Evolutionary conservation across 1,140 invertebrate species (phyloP).

Genomic region (Halesus radiatus): DNA sequence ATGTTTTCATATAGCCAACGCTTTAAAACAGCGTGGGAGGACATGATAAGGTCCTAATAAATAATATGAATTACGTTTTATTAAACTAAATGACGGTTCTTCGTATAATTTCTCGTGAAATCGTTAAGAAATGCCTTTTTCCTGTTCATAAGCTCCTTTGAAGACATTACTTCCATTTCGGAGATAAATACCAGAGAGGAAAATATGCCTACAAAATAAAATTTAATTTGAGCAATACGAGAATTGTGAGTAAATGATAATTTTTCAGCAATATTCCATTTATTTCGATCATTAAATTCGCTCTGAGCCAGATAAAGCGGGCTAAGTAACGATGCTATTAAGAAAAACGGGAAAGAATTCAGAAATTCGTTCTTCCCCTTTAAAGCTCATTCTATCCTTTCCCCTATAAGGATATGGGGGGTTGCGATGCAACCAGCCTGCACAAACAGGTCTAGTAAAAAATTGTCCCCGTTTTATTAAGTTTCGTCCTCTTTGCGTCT

Average conservation of each 20-base stretch:
- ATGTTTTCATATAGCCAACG: no score
- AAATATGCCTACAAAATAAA: no score
- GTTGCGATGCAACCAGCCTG: constrained; percentile 38
- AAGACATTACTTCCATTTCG: no score
- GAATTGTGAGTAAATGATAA: constrained; percentile 5
- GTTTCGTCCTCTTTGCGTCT: constrained; percentile 42
- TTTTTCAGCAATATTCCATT: constrained; percentile 21
- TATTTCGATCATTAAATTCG: constrained; percentile 32
- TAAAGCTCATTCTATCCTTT: background rate
- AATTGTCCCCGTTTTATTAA: constrained; percentile 55
- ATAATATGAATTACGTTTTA: no score
- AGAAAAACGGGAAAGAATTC: background rate
- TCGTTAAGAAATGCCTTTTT: no score
- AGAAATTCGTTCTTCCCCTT: background rate
- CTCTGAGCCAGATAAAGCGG: constrained; percentile 12
- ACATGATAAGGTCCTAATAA: no score
- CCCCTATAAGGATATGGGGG: constrained; percentile 3
- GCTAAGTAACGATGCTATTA: constrained; percentile 37
- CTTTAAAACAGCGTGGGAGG: no score
- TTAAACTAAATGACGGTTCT: no score
- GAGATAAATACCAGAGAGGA: no score
- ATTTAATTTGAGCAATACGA: no score
- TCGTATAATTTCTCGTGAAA: no score
- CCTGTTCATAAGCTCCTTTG: no score
- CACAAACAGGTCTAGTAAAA: constrained; percentile 27